phyloP scores from a whole-genome alignment of 2,888 invertebrate species.

The Helleia helle region DNA sequence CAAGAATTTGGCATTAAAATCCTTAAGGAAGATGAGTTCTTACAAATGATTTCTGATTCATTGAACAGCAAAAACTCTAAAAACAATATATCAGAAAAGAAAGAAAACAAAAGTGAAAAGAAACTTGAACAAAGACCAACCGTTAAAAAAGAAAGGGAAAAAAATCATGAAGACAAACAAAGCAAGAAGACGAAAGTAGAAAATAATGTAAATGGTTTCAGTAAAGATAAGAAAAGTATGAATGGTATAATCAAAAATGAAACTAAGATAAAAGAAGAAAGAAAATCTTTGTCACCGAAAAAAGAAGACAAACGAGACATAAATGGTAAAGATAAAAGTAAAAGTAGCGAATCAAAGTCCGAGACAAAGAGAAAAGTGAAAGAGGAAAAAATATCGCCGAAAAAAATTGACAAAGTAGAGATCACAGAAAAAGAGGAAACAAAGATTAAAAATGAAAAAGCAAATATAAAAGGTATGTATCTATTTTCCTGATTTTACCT shows the following conservation, averaged over 20 bases:
- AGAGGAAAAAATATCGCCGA: too few relatives aligned
- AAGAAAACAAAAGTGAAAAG: conserved; percentile 17
- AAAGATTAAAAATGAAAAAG: too few relatives aligned
- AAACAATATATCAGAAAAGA: conserved; percentile 11
- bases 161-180: not conserved
- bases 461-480: too few relatives aligned
- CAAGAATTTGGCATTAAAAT: conserved; percentile 79
- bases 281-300: conserved; percentile 12
- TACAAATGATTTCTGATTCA: conserved; percentile 81
- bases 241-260: not conserved
- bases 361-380: too few relatives aligned
- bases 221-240: not conserved
- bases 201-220: conserved; percentile 1
- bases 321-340: not conserved
- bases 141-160: not conserved
- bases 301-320: conserved; percentile 12
- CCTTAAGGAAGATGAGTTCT: conserved; percentile 86
- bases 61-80: conserved; percentile 37
- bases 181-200: conserved; percentile 5
- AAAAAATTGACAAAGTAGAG: too few relatives aligned
- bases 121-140: conserved; percentile 9
- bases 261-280: conserved; percentile 13
- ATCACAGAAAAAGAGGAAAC: too few relatives aligned
- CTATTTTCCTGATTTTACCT: too few relatives aligned
- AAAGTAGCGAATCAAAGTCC: too few relatives aligned